A percentile compares a stretch with the other conserved stretches of the same genome.
phyloP scores from a whole-genome alignment of 2,888 invertebrate species.

The Drosophila percnosoma region DNA sequence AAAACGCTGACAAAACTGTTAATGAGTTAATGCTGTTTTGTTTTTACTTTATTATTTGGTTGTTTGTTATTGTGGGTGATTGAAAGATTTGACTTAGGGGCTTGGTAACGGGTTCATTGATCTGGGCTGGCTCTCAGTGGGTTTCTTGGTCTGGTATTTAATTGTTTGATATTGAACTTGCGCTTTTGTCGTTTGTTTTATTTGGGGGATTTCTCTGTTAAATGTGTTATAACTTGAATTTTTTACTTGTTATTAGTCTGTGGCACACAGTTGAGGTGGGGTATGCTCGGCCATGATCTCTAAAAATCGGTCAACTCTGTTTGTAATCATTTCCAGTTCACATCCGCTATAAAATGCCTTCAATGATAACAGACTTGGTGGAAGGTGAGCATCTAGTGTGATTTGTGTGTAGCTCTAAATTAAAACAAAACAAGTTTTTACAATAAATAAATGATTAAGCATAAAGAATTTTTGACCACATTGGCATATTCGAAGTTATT shows the following conservation, averaged over 20 bases:
- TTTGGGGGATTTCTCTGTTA: slow-evolving; percentile 28
- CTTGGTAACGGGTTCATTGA: slow-evolving; percentile 69
- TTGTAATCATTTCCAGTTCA: slow-evolving; percentile 49
- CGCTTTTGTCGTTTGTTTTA: slow-evolving; percentile 9
- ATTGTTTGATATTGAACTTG: slow-evolving; percentile 44
- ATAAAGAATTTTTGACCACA: slow-evolving; percentile 16
- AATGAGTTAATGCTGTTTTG: slow-evolving; percentile 69
- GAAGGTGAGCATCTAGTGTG: slow-evolving; percentile 65
- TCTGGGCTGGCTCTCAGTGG: slow-evolving; percentile 42
- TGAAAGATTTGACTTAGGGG: slow-evolving; percentile 43
- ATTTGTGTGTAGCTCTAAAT: slow-evolving; percentile 14
- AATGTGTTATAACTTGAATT: slow-evolving; percentile 45
- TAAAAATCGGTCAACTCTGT: slow-evolving; percentile 43
- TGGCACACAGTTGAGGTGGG: slow-evolving; percentile 8
- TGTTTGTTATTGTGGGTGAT: slow-evolving; percentile 17
- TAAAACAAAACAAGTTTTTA: slow-evolving; percentile 55
- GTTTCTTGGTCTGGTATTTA: slow-evolving; percentile 45
- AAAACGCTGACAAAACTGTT: slow-evolving; percentile 38
- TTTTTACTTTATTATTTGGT: slow-evolving; percentile 29
- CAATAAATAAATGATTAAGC: slow-evolving; percentile 27
- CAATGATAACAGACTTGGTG: slow-evolving; percentile 64
- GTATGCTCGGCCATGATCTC: slow-evolving; percentile 56
- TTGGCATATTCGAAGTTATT: slow-evolving; percentile 3
- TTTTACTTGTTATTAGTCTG: slow-evolving; percentile 17
- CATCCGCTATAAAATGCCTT: slow-evolving; percentile 48